Percentiles rank a stretch among this genome's conserved stretches.
phyloP scores from a whole-genome alignment of 2,888 invertebrate species.

The Cancer borealis region DNA sequence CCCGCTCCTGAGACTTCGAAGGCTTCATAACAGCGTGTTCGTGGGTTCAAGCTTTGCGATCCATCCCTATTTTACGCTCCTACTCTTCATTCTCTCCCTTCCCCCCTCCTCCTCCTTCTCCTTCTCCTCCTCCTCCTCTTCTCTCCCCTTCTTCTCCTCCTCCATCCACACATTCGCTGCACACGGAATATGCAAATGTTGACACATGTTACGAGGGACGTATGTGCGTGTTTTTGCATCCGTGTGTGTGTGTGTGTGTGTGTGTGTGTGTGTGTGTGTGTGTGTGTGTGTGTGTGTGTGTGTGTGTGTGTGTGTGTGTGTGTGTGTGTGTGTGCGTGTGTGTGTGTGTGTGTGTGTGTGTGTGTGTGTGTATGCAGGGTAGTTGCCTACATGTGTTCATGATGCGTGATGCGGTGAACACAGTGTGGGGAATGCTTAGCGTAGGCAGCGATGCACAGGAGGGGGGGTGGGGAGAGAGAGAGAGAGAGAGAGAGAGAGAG shows the following conservation, averaged over 20 bases:
- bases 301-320: slow-evolving; percentile 8
- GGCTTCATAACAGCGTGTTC: not conserved
- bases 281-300: slow-evolving; percentile 39
- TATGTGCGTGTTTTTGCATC: not conserved
- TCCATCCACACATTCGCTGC: slow-evolving; percentile 16
- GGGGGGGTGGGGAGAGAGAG: not conserved
- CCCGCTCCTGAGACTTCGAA: no score
- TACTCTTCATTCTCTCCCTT: not conserved
- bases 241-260: slow-evolving; percentile 23
- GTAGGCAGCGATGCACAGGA: not conserved
- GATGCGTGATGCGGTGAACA: not conserved
- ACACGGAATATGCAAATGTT: slow-evolving; percentile 32
- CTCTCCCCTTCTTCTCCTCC: not conserved
- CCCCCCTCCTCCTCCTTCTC: not conserved
- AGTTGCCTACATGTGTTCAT: not conserved
- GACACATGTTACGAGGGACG: slow-evolving; percentile 4
- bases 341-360: slow-evolving; percentile 8
- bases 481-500: not conserved
- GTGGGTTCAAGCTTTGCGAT: not conserved
- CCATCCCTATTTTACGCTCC: not conserved
- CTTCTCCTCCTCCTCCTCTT: not conserved
- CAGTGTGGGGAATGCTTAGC: not conserved
- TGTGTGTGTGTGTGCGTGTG: not conserved
- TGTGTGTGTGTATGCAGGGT: not conserved
- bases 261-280: slow-evolving; percentile 37